Evolutionary conservation across 53 echinoderm and acorn worm genomes (phyloP).

Genomic region (Temnopleurus reevesii): DNA sequence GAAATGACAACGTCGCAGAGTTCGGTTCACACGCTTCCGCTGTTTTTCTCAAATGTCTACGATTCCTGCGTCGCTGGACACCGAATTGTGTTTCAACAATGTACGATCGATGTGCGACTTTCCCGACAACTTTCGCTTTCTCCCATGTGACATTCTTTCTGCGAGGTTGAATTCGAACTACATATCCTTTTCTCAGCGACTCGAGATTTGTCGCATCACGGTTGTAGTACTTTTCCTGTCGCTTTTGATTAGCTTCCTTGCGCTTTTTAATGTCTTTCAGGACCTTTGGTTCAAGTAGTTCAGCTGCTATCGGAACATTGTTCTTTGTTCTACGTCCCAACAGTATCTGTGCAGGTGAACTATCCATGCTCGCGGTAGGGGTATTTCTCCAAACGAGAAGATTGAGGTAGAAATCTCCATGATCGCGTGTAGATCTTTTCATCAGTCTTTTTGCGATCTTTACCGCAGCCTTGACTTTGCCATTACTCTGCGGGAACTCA

Average conservation of each 20-base stretch:
- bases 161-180: background rate
- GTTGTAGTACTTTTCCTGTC: conserved; percentile 60
- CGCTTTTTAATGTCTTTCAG: conserved; percentile 15
- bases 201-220: conserved; percentile 43
- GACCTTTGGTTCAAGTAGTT: conserved; percentile 65
- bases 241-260: conserved; percentile 43
- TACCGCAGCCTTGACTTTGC: conserved; percentile 57
- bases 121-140: conserved; percentile 9
- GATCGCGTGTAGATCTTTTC: background rate
- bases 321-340: conserved; percentile 43
- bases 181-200: background rate
- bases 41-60: conserved; percentile 50
- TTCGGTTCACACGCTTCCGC: too few relatives aligned
- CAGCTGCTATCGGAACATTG: conserved; percentile 29
- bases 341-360: conserved; percentile 71
- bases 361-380: background rate
- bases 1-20: too few relatives aligned
- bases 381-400: conserved; percentile 23
- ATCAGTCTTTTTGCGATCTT: conserved; percentile 12
- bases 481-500: conserved; percentile 66
- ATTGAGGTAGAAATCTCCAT: background rate
- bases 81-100: conserved; percentile 56
- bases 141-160: background rate
- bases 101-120: conserved; percentile 59
- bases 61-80: conserved; percentile 53